A percentile compares a stretch with the other conserved stretches of the same genome.
phyloP scores from a whole-genome alignment of 2,888 invertebrate genomes.

The Caenorhabditis sp. region DNA sequence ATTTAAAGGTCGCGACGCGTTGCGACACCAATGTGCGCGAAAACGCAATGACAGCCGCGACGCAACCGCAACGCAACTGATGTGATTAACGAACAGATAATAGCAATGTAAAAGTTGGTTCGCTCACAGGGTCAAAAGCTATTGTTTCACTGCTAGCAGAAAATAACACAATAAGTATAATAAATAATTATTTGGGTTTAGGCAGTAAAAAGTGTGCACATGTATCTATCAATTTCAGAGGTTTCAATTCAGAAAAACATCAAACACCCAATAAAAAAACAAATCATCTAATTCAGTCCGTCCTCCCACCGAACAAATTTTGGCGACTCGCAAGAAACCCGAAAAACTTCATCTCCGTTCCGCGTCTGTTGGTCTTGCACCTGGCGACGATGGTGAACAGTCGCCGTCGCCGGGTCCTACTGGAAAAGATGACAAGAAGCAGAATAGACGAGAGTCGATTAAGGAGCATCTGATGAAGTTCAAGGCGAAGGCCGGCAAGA shows the following conservation, averaged over 20 bases:
- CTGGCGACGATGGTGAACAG: conserved; percentile 51
- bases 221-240: too few species aligned
- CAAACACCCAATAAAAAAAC: not conserved
- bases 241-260: not conserved
- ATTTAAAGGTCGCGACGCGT: too few species aligned
- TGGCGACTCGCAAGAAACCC: conserved; percentile 33
- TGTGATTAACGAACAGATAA: too few species aligned
- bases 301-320: conserved; percentile 3
- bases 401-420: conserved; percentile 40
- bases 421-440: conserved; percentile 46
- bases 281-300: conserved; percentile 13
- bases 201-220: too few species aligned
- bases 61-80: not conserved
- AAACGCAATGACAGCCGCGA: not conserved
- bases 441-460: conserved; percentile 71
- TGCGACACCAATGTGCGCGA: not conserved
- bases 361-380: conserved; percentile 50
- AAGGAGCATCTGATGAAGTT: conserved; percentile 74
- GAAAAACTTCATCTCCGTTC: conserved; percentile 57
- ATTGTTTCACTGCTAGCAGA: too few species aligned
- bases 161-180: too few species aligned
- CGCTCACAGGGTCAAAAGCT: too few species aligned
- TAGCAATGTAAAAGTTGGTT: too few species aligned
- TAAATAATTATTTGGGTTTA: too few species aligned
- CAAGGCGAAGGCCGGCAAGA: conserved; percentile 70